These are phyloP conservation scores for Sapajus apella DNA, from an alignment of 2,113 vertebrate species.

Conservation along the genomic window DNA sequence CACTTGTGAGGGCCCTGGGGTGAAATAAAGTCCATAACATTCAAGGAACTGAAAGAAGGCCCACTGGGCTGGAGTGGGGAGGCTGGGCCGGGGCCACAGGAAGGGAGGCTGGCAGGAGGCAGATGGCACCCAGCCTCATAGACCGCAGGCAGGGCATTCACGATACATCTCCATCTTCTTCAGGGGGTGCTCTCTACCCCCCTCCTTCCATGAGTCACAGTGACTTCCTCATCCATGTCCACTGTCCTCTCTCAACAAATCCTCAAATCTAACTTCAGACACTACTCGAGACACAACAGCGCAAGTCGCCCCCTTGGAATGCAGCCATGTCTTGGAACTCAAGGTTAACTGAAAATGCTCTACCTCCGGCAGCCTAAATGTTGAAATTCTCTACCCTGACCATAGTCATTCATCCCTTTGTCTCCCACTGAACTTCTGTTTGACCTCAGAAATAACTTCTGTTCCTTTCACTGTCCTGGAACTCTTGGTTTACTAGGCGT, in stretches of 20 bases:
- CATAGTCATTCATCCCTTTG: background rate
- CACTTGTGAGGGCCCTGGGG: background rate
- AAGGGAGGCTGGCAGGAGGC: background rate
- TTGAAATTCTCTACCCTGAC: background rate
- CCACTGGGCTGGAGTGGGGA: background rate
- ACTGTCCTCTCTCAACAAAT: background rate
- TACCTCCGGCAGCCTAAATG: background rate
- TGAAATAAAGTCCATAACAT: slow-evolving; percentile 56
- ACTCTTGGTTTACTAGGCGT: background rate
- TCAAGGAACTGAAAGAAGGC: slow-evolving; percentile 72
- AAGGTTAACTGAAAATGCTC: background rate
- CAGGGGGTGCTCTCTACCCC: background rate
- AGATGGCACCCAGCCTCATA: background rate
- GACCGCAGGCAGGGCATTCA: background rate
- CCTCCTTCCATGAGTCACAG: background rate
- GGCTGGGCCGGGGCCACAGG: background rate
- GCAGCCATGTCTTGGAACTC: background rate
- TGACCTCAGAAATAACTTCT: background rate
- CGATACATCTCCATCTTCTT: background rate
- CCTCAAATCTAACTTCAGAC: background rate
- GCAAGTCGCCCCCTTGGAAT: background rate
- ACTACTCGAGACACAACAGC: background rate
- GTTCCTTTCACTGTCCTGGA: background rate
- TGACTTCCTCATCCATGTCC: background rate
- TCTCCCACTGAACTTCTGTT: background rate